Evolutionary conservation across 2,113 vertebrate genomes (phyloP).

Genomic region (Crotalus viridis): DNA sequence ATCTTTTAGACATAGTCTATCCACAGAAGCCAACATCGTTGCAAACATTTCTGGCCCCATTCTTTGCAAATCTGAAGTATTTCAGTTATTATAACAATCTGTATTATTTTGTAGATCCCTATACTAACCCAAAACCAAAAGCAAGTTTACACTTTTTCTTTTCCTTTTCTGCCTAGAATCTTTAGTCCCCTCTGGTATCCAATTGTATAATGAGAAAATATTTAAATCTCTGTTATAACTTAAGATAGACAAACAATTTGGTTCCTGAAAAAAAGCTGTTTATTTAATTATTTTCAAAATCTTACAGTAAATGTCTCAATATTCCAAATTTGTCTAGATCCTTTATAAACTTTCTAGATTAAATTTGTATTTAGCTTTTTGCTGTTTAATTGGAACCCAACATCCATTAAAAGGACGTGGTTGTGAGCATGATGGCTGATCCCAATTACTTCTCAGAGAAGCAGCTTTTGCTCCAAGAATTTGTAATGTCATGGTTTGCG

Average conservation of each 20-base stretch:
- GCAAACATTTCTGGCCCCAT: too few species aligned
- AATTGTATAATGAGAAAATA: neutral
- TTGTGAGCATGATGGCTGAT: neutral
- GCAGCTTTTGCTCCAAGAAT: neutral
- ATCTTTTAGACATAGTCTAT: too few species aligned
- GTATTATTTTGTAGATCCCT: neutral
- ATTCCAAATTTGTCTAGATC: neutral
- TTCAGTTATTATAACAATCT: neutral
- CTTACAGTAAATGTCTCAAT: neutral
- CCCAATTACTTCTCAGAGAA: neutral
- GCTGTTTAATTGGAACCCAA: neutral
- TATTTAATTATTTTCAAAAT: neutral
- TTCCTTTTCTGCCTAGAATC: neutral
- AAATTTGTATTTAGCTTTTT: neutral
- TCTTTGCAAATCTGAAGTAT: too few species aligned
- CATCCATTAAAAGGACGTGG: neutral
- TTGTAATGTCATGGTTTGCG: neutral
- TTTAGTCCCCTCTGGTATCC: neutral
- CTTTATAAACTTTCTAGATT: neutral
- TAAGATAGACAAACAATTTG: neutral
- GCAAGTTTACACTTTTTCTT: neutral
- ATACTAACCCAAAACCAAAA: neutral
- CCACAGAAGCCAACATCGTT: too few species aligned
- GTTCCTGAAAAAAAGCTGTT: neutral
- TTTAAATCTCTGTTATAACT: neutral